These are phyloP conservation scores for Gonocerus acuteangulatus DNA, from an alignment of 2,888 invertebrate genomes.

Conservation along the genomic window DNA sequence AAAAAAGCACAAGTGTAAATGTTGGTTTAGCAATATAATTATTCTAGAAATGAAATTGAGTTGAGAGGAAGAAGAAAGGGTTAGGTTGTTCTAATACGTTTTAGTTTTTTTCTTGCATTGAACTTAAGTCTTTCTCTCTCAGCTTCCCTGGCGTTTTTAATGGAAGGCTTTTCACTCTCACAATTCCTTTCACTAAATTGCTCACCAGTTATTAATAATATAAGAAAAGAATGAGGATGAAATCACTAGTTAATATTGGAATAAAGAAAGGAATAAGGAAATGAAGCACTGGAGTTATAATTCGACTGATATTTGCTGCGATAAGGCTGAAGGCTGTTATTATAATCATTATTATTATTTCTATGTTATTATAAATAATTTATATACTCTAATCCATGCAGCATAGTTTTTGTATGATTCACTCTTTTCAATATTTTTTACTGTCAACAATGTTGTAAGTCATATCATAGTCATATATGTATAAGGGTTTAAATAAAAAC, in stretches of 20 bases:
- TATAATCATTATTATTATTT: slow-evolving; percentile 30
- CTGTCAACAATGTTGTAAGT: not conserved
- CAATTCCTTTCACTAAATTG: not conserved
- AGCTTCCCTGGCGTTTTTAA: not conserved
- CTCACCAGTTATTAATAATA: not conserved
- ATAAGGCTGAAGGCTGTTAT: slow-evolving; percentile 36
- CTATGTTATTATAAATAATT: slow-evolving; percentile 20
- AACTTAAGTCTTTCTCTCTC: too few relatives aligned
- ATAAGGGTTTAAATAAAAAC: not conserved
- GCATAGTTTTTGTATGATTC: not conserved
- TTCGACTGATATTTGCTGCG: slow-evolving; percentile 35
- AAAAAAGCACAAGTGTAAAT: too few relatives aligned
- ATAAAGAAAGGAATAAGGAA: not conserved
- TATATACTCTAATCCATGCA: not conserved
- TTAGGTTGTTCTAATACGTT: too few relatives aligned
- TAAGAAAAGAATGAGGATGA: not conserved
- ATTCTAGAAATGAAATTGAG: too few relatives aligned
- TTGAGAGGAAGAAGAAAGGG: too few relatives aligned
- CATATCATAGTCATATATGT: not conserved
- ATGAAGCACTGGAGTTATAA: slow-evolving; percentile 9
- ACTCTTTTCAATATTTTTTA: not conserved
- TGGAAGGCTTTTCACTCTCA: not conserved
- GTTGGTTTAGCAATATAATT: too few relatives aligned
- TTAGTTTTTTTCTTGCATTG: too few relatives aligned
- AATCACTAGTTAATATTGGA: not conserved